Evolutionary conservation across 2,113 vertebrate species (phyloP), one percentile per base, ranked within the genome.

Genomic region (Pongo abelii): DNA sequence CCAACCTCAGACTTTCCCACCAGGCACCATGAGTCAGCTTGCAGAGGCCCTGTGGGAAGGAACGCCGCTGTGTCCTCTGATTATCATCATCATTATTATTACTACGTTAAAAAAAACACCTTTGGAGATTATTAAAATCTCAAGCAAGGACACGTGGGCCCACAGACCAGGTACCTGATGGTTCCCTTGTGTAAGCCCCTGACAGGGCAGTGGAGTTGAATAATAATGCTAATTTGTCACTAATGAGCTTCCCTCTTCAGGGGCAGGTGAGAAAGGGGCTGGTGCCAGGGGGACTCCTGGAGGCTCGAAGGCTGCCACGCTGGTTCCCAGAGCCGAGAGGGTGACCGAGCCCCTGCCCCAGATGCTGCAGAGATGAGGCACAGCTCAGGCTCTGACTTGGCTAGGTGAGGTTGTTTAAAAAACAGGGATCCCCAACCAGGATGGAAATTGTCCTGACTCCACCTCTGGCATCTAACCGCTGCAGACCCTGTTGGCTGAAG

Each of bases 141-240:
- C 89, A 46, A 70, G 93, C 97, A 94, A 97, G 94, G 97, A 94
- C 96, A 59, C 6, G 40, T 83, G 89, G 93, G 32, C 91, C 84
- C 2, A 0, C 17, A 59, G 78, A 35, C 80, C 13, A 0, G 75
- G 75, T 0, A 0, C 59, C 94, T 74, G 78, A 69, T 38, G 77
- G 95, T 5, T 74, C 95, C 96, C 92, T 79, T 12, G 92, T 25
- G 86, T 3, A 11, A 90, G 84, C 46, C 81, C 80, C 69, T 74
- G 96, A 75, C 89, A 32, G 79, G 43, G 46, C 89, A 74, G 79
- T 90, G 12, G 92, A 67, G 59, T 35, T 93, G 95, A 97, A 90
- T 96, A 88, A 84, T 93, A 85, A 93, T 57, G 88, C 50, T 98
- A 59, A 93, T 96, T 48, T 92, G 86, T 43, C 67, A 48, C 89